Base-by-base conservation (phyloP, 1,140 invertebrate genomes). In the Brachionus rubens region DNA sequence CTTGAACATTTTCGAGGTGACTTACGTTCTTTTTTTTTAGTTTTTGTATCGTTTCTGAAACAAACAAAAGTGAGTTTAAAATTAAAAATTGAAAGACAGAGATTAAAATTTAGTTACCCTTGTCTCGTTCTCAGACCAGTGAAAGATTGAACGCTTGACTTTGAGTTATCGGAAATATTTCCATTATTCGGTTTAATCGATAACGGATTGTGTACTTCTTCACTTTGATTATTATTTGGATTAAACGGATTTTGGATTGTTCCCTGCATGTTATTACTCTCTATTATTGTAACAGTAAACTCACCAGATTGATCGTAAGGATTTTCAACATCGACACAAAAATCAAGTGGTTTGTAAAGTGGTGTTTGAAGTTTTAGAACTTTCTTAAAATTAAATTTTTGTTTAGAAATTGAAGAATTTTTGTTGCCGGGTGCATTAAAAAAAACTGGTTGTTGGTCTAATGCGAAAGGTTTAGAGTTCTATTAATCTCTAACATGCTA, bases 271-370 rank as follows among this genome's bases (percentile, higher is more conserved):
- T 54, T 72, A 24, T 72, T 36, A 67, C 52, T 76, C 36, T 76
- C 75, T 4, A 76, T 48, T 33, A 77, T 52, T 28, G 12, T 47
- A 21, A 77, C 59, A 16, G 16, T 47, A 46, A 77, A 77, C 16
- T 30, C 47, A 16, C 59, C 76, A n/a, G 30, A 21, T 46, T 67
- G 46, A 52, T 77, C 62, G 12, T 67, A 77, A 41, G 76, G 76
- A 30, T 67, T 77, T 16, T 48, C 46, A 1, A 77, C 19, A 12
- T 77, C 62, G n/a, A 68, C 14, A 9, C 1, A 33, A 5, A 48
- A 19, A 26, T 77, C 54, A 14, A 43, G 46, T 30, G 54, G 47
- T 16, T 40, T 67, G 54, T 77, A 77, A 1, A 65, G n/a, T 30
- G 56, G 56, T 36, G 56, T 43, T 41, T 41, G 28, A 30, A 67